Evolutionary conservation across 2,113 vertebrate genomes (phyloP).

Genomic region (Sapajus apella): DNA sequence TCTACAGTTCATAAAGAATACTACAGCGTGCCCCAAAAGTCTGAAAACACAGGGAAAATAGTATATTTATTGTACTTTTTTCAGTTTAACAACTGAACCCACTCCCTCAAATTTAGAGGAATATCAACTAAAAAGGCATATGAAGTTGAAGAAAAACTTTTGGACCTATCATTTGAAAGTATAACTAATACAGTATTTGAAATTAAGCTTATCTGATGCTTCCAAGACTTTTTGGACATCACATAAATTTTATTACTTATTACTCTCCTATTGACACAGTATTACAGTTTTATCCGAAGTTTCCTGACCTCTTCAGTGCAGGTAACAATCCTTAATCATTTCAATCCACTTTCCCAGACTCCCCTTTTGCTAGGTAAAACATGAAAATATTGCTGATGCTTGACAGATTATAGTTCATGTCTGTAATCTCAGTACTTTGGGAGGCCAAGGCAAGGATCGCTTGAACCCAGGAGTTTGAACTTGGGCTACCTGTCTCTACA

Average conservation of each 20-base stretch:
- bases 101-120: conserved; percentile 4
- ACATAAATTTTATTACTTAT: conserved; percentile 2
- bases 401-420: not conserved
- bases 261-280: not conserved
- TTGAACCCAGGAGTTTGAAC: too few species aligned
- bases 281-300: not conserved
- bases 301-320: not conserved
- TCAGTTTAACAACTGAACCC: conserved; percentile 20
- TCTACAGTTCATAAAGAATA: conserved; percentile 7
- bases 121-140: not conserved
- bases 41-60: not conserved
- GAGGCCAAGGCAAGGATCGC: too few species aligned
- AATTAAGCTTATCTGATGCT: conserved; percentile 11
- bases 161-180: not conserved
- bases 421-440: too few species aligned
- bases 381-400: not conserved
- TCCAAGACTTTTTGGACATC: not conserved
- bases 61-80: not conserved
- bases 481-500: too few species aligned
- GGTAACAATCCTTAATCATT: not conserved
- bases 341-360: not conserved
- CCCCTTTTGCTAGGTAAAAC: not conserved
- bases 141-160: conserved; percentile 10
- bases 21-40: not conserved
- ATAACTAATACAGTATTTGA: not conserved